phyloP scores from a whole-genome alignment of 92 coral and sea anemone species.

The Nematostella vectensis region DNA sequence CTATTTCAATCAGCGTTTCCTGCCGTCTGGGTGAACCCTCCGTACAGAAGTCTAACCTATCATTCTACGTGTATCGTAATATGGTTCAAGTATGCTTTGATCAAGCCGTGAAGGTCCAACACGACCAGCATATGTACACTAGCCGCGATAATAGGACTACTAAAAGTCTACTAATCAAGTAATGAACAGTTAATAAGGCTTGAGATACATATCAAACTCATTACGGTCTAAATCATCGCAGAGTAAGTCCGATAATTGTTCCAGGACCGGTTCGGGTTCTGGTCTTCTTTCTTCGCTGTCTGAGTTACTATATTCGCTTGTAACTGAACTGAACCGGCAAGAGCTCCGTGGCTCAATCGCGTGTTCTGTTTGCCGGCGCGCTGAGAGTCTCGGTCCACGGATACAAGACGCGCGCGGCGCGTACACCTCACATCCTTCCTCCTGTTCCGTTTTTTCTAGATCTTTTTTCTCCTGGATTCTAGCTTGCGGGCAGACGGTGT shows the following conservation, averaged over 20 bases:
- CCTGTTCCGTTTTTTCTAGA: neutral
- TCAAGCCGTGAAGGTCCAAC: neutral
- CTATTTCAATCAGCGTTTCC: slow-evolving; percentile 17
- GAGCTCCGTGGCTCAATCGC: slow-evolving; percentile 21
- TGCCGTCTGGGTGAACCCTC: slow-evolving; percentile 8
- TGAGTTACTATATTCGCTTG: slow-evolving; percentile 26
- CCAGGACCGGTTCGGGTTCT: slow-evolving; percentile 50
- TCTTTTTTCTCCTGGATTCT: neutral
- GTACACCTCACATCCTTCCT: neutral
- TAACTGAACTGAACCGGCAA: slow-evolving; percentile 60
- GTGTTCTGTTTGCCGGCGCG: neutral
- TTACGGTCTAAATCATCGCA: slow-evolving; percentile 88
- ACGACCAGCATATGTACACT: neutral
- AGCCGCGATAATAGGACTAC: neutral
- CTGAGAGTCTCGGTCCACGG: neutral
- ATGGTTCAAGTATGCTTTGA: slow-evolving; percentile 2
- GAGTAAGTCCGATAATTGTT: slow-evolving; percentile 72
- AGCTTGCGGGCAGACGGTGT: neutral
- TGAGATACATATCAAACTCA: slow-evolving; percentile 91
- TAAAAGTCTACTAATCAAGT: neutral
- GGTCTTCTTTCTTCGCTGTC: slow-evolving; percentile 11
- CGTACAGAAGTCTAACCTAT: neutral
- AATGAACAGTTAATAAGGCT: slow-evolving; percentile 23
- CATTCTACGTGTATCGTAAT: slow-evolving; percentile 5
- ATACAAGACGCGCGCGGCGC: slow-evolving; percentile 1